Evolutionary conservation across 2,888 invertebrate genomes (phyloP), one percentile per base, ranked within the genome.

Genomic region (Diaphora mendica): DNA sequence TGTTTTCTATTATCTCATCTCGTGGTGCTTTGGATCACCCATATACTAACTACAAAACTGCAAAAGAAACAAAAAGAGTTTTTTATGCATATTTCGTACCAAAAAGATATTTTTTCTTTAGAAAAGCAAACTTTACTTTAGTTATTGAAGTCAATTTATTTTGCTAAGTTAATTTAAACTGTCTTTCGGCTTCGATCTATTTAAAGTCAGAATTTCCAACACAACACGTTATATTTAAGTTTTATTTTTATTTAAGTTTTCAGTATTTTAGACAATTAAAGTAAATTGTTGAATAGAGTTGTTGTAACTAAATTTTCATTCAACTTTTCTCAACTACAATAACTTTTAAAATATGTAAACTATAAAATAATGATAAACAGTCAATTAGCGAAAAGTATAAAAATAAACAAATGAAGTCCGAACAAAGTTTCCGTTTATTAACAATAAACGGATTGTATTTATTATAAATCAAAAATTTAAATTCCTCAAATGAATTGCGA

Each of bases 381-480:
- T 30, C 62, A 62, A 26, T 62, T 13, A 26, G 26, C 26, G 3
- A 4, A 15, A 15, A 39, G 20, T 33, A 55, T 33, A 30, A 59
- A 74, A 70, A 55, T 39, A 71, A 75, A 68, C 35, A 68, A 48
- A 23, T 44, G 7, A 65, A 69, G 64, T 68, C 3, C 1, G 20
- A 73, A 73, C 39, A 71, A 83, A 78, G 44, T 79, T 83, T 76
- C 35, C 20, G 3, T 80, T 82, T 73, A 83, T 80, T 79, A 83
- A 82, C 82, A 77, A 77, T 79, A 82, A 83, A 80, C 77, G 74
- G 66, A 76, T 83, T 83, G 80, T 78, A 77, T 84, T 83, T 84
- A 80, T 78, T 79, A 76, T 82, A 80, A 88, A 88, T 88, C 85
- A 87, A 87, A 88, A 87, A 88, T 88, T 88, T 80, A 87, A 87